These are phyloP conservation scores for Limosa lapponica DNA, from an alignment of 2,797 vertebrate species.

Conservation along the genomic window DNA sequence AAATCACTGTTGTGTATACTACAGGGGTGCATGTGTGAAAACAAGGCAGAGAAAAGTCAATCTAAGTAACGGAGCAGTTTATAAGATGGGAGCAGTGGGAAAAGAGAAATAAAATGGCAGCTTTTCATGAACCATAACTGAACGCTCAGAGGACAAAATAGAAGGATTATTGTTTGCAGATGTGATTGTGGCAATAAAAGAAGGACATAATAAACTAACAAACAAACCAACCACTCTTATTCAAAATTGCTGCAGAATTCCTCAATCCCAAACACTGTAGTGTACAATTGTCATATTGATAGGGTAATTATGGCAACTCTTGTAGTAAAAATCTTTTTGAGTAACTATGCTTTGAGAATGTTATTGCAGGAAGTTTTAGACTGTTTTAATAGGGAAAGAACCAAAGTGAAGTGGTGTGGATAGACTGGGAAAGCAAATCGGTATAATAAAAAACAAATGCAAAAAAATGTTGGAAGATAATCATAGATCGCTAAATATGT, in stretches of 20 bases:
- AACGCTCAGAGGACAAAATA: constrained; percentile 30
- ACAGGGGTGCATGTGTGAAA: not conserved
- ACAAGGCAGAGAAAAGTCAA: not conserved
- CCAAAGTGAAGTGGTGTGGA: not conserved
- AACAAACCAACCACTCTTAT: constrained; percentile 4
- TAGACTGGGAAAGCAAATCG: not conserved
- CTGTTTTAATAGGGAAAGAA: not conserved
- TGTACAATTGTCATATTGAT: not conserved
- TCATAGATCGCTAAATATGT: not conserved
- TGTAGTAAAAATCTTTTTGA: not conserved
- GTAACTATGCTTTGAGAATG: not conserved
- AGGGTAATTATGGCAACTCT: not conserved
- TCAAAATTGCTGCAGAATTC: constrained; percentile 20
- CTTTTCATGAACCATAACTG: constrained; percentile 23
- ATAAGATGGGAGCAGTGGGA: constrained; percentile 7
- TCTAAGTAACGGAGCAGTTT: not conserved
- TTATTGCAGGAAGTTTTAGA: not conserved
- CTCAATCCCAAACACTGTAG: not conserved
- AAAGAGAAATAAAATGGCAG: constrained; percentile 50
- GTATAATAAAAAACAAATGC: not conserved
- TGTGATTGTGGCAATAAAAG: constrained; percentile 43
- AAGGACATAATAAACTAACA: constrained; percentile 5
- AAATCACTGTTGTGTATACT: not conserved
- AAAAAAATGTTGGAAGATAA: not conserved
- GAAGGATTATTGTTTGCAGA: constrained; percentile 60